These are phyloP conservation scores for Asbolus verrucosus DNA, from an alignment of 1,140 invertebrate genomes.

Conservation along the genomic window DNA sequence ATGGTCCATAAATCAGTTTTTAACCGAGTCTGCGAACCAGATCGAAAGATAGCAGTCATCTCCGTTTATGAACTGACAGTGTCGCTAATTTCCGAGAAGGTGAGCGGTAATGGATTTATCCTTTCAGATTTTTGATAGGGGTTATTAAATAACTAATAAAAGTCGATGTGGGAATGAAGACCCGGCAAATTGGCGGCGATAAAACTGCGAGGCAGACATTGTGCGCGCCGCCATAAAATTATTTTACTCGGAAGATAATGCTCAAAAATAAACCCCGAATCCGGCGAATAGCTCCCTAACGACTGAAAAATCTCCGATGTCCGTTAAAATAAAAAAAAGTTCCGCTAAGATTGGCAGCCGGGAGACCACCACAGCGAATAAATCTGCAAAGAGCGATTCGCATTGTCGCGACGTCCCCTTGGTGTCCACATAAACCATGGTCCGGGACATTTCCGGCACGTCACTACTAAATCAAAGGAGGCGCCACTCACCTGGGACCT, in stretches of 20 bases:
- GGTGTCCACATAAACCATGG: constrained; percentile 54
- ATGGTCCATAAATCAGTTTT: constrained; percentile 59
- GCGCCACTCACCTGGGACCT: constrained; percentile 57
- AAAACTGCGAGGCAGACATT: constrained; percentile 3
- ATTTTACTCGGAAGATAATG: constrained; percentile 23
- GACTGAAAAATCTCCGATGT: constrained; percentile 43
- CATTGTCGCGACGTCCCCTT: constrained; percentile 53
- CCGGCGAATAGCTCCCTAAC: constrained; percentile 35
- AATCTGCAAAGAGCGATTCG: constrained; percentile 57
- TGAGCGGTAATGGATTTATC: constrained; percentile 34
- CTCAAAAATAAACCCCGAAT: constrained; percentile 25
- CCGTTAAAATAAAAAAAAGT: constrained; percentile 43
- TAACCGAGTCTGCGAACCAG: constrained; percentile 44
- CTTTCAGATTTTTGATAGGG: constrained; percentile 39
- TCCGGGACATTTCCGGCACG: constrained; percentile 51
- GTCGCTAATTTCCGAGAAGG: constrained; percentile 37
- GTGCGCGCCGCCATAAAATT: constrained; percentile 12
- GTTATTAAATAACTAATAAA: constrained; percentile 36
- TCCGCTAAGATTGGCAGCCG: constrained; percentile 54
- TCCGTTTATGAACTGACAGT: constrained; percentile 34
- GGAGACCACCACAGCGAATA: constrained; percentile 56
- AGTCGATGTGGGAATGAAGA: constrained; percentile 20
- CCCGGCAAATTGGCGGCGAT: constrained; percentile 18
- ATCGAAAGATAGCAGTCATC: constrained; percentile 42
- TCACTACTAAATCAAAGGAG: constrained; percentile 59